Conservation (phyloP, 1,140 invertebrate species). For the Monochamus saltuarius region DNA sequence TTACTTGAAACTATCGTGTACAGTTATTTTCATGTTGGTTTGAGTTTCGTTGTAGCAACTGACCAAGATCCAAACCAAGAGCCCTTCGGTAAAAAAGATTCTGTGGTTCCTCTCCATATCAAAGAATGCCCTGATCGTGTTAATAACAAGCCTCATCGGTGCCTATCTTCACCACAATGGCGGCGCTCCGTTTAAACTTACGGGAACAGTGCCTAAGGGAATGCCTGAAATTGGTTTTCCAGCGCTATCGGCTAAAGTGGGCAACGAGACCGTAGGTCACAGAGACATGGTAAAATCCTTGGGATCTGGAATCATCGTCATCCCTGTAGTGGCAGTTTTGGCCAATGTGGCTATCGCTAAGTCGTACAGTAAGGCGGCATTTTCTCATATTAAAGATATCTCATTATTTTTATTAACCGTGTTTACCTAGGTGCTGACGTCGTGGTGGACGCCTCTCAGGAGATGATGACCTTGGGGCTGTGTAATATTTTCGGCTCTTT, state of each 20-base stretch:
- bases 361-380: constrained; percentile 68
- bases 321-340: constrained; percentile 78
- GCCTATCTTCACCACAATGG: constrained; percentile 51
- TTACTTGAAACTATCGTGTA: too few relatives aligned
- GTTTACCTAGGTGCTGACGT: constrained; percentile 55
- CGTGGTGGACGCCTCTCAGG: constrained; percentile 69
- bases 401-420: not conserved
- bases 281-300: constrained; percentile 65
- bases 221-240: constrained; percentile 23
- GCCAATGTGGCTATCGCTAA: constrained; percentile 88
- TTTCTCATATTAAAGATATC: not conserved
- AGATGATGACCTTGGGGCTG: constrained; percentile 72
- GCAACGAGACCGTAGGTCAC: constrained; percentile 64
- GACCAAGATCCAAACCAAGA: constrained; percentile 60
- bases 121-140: constrained; percentile 77
- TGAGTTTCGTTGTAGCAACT: constrained; percentile 60
- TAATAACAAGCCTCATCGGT: constrained; percentile 68
- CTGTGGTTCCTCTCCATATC: constrained; percentile 75
- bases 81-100: constrained; percentile 53
- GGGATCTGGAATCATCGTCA: constrained; percentile 69
- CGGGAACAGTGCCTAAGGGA: constrained; percentile 45
- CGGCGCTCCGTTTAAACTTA: constrained; percentile 57
- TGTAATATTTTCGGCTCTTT: constrained; percentile 75
- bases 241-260: constrained; percentile 60
- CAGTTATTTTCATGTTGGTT: constrained; percentile 23